Conservation (phyloP, 2,888 invertebrate species). For the Lepidonotus clava region DNA sequence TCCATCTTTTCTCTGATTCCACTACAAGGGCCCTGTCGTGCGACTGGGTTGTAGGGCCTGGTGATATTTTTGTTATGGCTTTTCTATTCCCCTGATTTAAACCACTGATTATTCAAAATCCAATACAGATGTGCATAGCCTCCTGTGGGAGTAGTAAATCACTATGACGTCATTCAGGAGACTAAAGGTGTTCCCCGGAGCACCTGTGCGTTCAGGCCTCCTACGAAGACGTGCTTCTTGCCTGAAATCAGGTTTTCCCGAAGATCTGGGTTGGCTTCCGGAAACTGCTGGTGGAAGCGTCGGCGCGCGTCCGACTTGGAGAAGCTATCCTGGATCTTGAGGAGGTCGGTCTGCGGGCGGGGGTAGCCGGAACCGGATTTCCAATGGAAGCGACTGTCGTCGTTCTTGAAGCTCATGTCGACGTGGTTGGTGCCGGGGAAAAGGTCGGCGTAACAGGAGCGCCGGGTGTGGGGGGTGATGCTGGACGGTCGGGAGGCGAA, state of each 20-base stretch:
- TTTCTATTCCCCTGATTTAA: too few relatives aligned
- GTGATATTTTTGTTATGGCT: too few relatives aligned
- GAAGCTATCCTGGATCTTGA: slow-evolving; percentile 76
- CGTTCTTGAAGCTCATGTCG: slow-evolving; percentile 61
- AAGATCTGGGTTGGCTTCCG: slow-evolving; percentile 76
- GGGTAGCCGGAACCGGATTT: slow-evolving; percentile 71
- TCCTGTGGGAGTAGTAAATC: too few relatives aligned
- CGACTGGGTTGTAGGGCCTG: too few relatives aligned
- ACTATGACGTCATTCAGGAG: slow-evolving; percentile 2
- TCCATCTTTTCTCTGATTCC: too few relatives aligned
- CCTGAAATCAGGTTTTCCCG: slow-evolving; percentile 73
- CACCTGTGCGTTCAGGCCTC: slow-evolving; percentile 74
- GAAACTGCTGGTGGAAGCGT: slow-evolving; percentile 73
- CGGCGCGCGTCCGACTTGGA: slow-evolving; percentile 70
- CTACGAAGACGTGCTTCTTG: slow-evolving; percentile 75
- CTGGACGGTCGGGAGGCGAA: slow-evolving; percentile 67
- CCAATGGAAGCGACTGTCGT: slow-evolving; percentile 74
- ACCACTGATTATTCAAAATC: too few relatives aligned
- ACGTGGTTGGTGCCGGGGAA: slow-evolving; percentile 69
- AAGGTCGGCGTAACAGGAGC: slow-evolving; percentile 67
- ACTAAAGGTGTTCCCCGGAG: slow-evolving; percentile 69
- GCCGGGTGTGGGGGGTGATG: slow-evolving; percentile 65
- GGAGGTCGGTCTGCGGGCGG: slow-evolving; percentile 73
- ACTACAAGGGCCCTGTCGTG: too few relatives aligned
- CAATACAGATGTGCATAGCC: too few relatives aligned